Evolutionary conservation across 2,888 invertebrate species (phyloP).

Genomic region (Thymelicus acteon): DNA sequence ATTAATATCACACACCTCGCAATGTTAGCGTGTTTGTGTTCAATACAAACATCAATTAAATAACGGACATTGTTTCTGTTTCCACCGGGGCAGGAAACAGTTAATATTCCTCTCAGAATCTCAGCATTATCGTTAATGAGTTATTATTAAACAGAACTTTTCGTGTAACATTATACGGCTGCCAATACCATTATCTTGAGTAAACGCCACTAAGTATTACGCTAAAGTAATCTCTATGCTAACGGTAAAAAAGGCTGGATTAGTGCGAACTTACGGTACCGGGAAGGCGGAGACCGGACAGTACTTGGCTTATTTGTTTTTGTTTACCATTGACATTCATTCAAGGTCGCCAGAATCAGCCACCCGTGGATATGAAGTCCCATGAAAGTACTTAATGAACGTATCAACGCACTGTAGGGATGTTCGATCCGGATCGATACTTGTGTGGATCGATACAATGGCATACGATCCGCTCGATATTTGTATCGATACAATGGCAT

Average conservation of each 20-base stretch:
- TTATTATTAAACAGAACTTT: constrained; percentile 32
- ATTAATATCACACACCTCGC: background rate
- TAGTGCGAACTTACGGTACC: constrained; percentile 1
- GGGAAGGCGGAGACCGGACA: background rate
- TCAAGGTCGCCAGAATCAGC: constrained; percentile 33
- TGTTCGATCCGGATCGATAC: too few species aligned
- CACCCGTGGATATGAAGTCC: constrained; percentile 16
- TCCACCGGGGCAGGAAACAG: constrained; percentile 17
- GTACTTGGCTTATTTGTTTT: constrained; percentile 16
- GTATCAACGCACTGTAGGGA: background rate
- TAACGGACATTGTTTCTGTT: constrained; percentile 1
- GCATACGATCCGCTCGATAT: too few species aligned
- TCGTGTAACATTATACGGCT: constrained; percentile 23
- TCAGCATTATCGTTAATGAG: constrained; percentile 30
- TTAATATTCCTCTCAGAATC: constrained; percentile 14
- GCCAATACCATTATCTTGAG: constrained; percentile 34
- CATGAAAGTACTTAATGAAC: constrained; percentile 20
- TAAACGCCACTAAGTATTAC: constrained; percentile 24
- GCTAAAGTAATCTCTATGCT: constrained; percentile 28
- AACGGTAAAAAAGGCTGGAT: constrained; percentile 16
- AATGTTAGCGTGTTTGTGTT: background rate
- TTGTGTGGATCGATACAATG: too few species aligned
- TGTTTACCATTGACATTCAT: constrained; percentile 34
- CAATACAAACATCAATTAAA: background rate
- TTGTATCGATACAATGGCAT: too few species aligned